Evolutionary conservation across 1,140 invertebrate genomes (phyloP).

Genomic region (Cotesia typhae): DNA sequence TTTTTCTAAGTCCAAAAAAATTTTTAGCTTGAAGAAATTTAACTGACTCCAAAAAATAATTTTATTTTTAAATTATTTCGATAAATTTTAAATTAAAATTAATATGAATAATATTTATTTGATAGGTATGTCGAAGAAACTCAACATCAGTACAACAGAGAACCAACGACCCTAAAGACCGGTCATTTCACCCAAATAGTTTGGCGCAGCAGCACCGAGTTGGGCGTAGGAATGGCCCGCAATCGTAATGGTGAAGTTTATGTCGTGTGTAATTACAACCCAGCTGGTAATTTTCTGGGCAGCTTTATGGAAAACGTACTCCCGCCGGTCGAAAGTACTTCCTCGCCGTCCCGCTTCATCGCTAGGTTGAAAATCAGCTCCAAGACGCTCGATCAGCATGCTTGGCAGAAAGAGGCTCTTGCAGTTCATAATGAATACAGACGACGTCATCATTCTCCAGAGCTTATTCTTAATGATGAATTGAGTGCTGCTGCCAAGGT

Average conservation of each 20-base stretch:
- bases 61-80: no score
- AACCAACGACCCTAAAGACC: conserved; percentile 73
- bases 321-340: conserved; percentile 61
- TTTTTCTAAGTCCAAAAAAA: no score
- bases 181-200: conserved; percentile 81
- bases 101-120: no score
- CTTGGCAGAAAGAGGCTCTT: conserved; percentile 72
- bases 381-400: conserved; percentile 53
- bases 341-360: conserved; percentile 56
- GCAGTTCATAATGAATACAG: conserved; percentile 82
- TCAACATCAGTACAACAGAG: conserved; percentile 69
- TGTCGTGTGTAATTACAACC: conserved; percentile 87
- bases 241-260: conserved; percentile 77
- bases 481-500: conserved; percentile 67
- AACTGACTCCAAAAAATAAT: not conserved
- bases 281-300: conserved; percentile 85
- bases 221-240: conserved; percentile 81
- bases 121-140: conserved; percentile 59
- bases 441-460: conserved; percentile 74
- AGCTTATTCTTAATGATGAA: conserved; percentile 70
- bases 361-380: conserved; percentile 39
- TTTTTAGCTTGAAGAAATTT: no score
- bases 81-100: no score
- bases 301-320: conserved; percentile 80
- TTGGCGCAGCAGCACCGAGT: conserved; percentile 79